Percentiles rank a stretch among this genome's conserved stretches.
phyloP scores from a whole-genome alignment of 2,888 invertebrate genomes.

The Latrodectus elegans region DNA sequence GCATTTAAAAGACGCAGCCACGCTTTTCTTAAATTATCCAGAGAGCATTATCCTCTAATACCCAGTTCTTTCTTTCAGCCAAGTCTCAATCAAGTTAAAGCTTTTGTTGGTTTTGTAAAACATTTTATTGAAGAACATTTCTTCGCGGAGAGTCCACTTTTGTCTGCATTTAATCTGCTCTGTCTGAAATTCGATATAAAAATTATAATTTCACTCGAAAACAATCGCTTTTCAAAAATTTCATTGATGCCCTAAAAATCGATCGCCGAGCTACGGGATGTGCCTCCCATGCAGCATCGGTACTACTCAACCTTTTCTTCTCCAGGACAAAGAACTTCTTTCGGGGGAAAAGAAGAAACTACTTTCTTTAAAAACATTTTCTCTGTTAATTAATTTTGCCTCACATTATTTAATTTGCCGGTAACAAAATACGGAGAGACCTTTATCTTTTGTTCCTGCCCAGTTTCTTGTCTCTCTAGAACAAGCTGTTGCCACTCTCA shows the following conservation, averaged over 20 bases:
- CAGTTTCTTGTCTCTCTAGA: too few relatives aligned
- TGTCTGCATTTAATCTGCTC: not conserved
- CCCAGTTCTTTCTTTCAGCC: too few relatives aligned
- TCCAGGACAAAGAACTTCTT: not conserved
- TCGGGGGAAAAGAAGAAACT: constrained; percentile 23
- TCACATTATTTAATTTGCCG: constrained; percentile 45
- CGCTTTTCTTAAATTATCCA: too few relatives aligned
- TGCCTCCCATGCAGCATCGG: too few relatives aligned
- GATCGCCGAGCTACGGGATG: too few relatives aligned
- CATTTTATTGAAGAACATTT: not conserved
- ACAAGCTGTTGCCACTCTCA: too few relatives aligned
- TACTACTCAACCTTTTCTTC: too few relatives aligned
- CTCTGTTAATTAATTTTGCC: constrained; percentile 47
- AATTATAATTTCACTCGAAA: not conserved
- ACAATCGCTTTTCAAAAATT: not conserved
- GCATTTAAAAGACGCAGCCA: too few relatives aligned
- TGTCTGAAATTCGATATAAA: not conserved
- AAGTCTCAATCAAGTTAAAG: not conserved
- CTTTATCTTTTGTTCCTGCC: too few relatives aligned
- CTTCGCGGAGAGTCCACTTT: not conserved
- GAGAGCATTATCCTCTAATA: too few relatives aligned
- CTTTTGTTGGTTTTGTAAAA: not conserved
- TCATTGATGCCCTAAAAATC: too few relatives aligned
- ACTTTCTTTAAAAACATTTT: constrained; percentile 45
- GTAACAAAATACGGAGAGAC: constrained; percentile 35